Evolutionary conservation across 2,113 vertebrate genomes (phyloP).

Genomic region (Daboia siamensis): DNA sequence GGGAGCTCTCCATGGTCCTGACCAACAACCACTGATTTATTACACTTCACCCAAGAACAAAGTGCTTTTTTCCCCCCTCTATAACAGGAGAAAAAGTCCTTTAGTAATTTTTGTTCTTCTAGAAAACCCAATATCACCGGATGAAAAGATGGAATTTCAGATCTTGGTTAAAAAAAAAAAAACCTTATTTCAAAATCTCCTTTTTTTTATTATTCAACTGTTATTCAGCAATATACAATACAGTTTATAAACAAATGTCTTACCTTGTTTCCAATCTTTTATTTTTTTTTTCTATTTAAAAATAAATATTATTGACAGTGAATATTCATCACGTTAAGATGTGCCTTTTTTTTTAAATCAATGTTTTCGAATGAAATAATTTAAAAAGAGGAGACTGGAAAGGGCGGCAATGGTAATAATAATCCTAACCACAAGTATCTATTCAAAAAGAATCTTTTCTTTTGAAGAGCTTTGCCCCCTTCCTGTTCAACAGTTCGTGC

Average conservation of each 20-base stretch:
- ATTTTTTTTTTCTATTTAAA: conserved; percentile 78
- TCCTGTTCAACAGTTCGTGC: conserved; percentile 76
- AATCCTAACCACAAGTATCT: conserved; percentile 70
- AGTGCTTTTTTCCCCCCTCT: not conserved
- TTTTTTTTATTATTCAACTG: conserved; percentile 88
- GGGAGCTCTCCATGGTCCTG: not conserved
- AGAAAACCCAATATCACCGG: not conserved
- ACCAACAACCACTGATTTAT: not conserved
- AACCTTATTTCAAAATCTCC: conserved; percentile 83
- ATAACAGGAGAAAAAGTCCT: not conserved
- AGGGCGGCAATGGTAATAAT: conserved; percentile 11
- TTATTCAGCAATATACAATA: conserved; percentile 88
- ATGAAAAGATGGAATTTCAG: conserved; percentile 25
- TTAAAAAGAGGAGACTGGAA: conserved; percentile 54
- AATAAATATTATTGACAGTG: conserved; percentile 94
- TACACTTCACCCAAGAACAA: not conserved
- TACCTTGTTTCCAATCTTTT: conserved; percentile 81
- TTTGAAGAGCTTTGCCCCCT: conserved; percentile 64
- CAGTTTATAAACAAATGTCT: conserved; percentile 86
- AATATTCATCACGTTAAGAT: conserved; percentile 83
- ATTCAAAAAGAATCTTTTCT: conserved; percentile 78
- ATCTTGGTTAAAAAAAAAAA: conserved; percentile 47
- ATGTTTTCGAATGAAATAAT: conserved; percentile 78
- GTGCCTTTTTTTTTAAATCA: conserved; percentile 75
- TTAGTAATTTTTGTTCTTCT: not conserved